Base-by-base conservation (phyloP, 2,888 invertebrate species). In the Drosophila aldrichi region DNA sequence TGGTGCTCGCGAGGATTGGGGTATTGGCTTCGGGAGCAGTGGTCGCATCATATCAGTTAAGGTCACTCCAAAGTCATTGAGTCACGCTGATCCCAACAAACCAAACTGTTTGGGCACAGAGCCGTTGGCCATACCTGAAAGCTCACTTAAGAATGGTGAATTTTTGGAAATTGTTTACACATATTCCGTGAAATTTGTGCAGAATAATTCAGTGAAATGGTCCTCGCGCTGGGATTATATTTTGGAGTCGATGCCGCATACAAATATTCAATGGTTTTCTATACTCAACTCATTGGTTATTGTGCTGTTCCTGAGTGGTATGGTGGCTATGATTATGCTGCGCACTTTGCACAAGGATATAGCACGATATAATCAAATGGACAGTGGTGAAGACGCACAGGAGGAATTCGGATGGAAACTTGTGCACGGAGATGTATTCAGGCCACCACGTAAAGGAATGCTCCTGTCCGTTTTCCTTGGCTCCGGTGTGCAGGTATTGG, bases 221-320 rank as follows among this genome's bases (percentile, higher is more conserved):
- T 98, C 98, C 0, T 99, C 98, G 0, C 95, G 99, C 90, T 99
- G 99, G 99, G 99, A 99, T 93, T 99, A 99, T 93, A 99, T 99
- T 75, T 94, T 99, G 68, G 98, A 99, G 93, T 98, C 99, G 0
- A 98, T 98, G 97, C 98, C 98, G 0, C 98, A 99, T 92, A 97
- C 99, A 1, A 99, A 99, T 92, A 99, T 99, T 87, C 99, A 99
- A 92, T 99, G 99, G 99, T 99, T 99, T 93, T 98, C 98, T 78
- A 99, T 99, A 90, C 94, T 99, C 73, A 99, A 99, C 93, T 99
- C 99, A 0, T 94, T 99, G 85, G 98, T 99, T 64, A 99, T 99
- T 89, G 98, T 98, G 3, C 94, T 98, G 38, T 99, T 99, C 93
- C 94, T 99, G 22, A 98, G 98, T 80, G 99, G 99, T 80, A 99